These are phyloP conservation scores for Harmothoe impar DNA, from an alignment of 2,888 invertebrate species.

Conservation along the genomic window DNA sequence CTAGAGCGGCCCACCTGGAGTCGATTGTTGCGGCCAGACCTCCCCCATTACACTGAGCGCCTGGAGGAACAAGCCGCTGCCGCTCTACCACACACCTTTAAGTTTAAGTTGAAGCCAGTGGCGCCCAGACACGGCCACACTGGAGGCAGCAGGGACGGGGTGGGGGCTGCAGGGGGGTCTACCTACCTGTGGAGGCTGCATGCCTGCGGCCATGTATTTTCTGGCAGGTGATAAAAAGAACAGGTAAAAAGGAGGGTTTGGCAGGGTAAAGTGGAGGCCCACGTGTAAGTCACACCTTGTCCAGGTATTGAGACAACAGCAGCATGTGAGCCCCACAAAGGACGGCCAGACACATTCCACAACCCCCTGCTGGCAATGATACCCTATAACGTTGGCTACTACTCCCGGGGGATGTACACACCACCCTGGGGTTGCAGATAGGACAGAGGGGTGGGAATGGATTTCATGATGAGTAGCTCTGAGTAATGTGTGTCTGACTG, in stretches of 20 bases:
- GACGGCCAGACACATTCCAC: background rate
- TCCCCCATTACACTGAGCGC: background rate
- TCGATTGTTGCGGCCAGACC: background rate
- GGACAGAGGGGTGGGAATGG: background rate
- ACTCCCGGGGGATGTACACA: too few relatives aligned
- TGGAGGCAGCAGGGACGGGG: background rate
- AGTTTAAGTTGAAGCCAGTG: background rate
- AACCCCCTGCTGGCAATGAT: too few relatives aligned
- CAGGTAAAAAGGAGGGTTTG: background rate
- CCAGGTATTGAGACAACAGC: background rate
- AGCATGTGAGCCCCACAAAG: background rate
- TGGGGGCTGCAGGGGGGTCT: background rate
- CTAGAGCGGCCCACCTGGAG: too few relatives aligned
- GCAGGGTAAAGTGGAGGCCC: background rate
- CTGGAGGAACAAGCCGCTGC: background rate
- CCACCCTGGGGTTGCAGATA: background rate
- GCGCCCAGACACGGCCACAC: background rate
- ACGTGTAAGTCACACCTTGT: conserved; percentile 9
- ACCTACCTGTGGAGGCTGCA: background rate
- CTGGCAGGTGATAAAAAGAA: conserved; percentile 23
- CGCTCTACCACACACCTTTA: too few relatives aligned
- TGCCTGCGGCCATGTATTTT: background rate
- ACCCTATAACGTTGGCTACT: too few relatives aligned
- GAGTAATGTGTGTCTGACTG: conserved; percentile 27
- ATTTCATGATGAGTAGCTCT: conserved; percentile 9